Conservation (phyloP, 2,888 invertebrate genomes). For the Drosophila fulvimacula region DNA sequence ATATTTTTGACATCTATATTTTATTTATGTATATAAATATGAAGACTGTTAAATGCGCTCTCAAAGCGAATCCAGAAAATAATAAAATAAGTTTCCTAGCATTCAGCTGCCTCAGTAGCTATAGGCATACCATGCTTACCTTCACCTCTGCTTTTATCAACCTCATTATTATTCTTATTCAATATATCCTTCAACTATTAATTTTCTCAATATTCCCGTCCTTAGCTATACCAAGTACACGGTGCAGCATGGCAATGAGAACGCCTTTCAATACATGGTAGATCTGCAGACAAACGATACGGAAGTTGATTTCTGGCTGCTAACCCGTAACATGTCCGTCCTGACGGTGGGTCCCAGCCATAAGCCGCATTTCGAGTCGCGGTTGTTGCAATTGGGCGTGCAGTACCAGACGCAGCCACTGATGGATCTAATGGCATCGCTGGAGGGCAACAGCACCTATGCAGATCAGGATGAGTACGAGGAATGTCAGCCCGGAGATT, state of each 20-base stretch:
- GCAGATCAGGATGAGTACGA: conserved; percentile 41
- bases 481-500: conserved; percentile 64
- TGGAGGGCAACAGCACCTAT: conserved; percentile 59
- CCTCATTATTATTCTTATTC: not conserved
- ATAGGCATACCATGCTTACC: not conserved
- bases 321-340: conserved; percentile 83
- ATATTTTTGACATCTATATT: too few species aligned
- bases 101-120: not conserved
- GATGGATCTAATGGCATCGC: conserved; percentile 75
- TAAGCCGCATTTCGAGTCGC: conserved; percentile 77
- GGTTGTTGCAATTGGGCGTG: conserved; percentile 73
- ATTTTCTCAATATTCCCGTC: not conserved
- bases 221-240: conserved; percentile 83
- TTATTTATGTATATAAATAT: too few species aligned
- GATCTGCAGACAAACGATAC: conserved; percentile 79
- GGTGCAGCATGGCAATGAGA: conserved; percentile 76
- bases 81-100: not conserved
- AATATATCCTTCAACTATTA: not conserved
- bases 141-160: not conserved
- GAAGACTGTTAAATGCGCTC: too few species aligned
- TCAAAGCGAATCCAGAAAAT: not conserved
- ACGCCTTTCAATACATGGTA: conserved; percentile 81
- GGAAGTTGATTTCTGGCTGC: conserved; percentile 83
- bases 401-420: conserved; percentile 73
- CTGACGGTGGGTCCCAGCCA: conserved; percentile 80